Evolutionary conservation across 1,140 invertebrate genomes (phyloP).

Genomic region (Drosophila repletoides): DNA sequence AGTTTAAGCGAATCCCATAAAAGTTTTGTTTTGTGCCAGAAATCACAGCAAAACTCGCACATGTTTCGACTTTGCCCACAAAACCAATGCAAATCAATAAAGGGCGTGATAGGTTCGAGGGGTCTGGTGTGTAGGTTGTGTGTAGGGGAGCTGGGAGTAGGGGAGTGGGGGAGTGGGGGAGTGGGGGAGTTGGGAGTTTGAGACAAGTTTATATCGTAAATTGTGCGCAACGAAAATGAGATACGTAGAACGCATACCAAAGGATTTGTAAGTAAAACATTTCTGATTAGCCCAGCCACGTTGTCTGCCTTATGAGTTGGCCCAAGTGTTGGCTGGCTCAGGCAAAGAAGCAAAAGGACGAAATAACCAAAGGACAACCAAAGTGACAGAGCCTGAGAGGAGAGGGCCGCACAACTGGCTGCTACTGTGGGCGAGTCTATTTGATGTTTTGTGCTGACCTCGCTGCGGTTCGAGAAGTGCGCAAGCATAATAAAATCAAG

Average conservation of each 20-base stretch:
- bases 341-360: background rate
- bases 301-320: slow-evolving; percentile 27
- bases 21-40: slow-evolving; percentile 47
- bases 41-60: slow-evolving; percentile 64
- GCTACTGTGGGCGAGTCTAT: slow-evolving; percentile 47
- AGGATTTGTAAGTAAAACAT: slow-evolving; percentile 79
- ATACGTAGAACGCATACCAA: slow-evolving; percentile 77
- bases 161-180: slow-evolving; percentile 1
- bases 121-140: background rate
- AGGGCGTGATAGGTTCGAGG: slow-evolving; percentile 10
- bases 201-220: slow-evolving; percentile 70
- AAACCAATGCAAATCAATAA: slow-evolving; percentile 65
- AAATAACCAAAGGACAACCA: slow-evolving; percentile 3
- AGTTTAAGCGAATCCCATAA: slow-evolving; percentile 56
- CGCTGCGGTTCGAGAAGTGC: slow-evolving; percentile 73
- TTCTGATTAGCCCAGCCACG: slow-evolving; percentile 65
- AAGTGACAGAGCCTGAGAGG: background rate
- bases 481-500: slow-evolving; percentile 79
- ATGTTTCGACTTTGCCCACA: slow-evolving; percentile 14
- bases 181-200: background rate
- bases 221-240: slow-evolving; percentile 78
- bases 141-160: background rate
- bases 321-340: slow-evolving; percentile 32
- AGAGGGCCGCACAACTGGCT: background rate
- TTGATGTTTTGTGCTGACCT: slow-evolving; percentile 76